Evolutionary conservation across 2,113 vertebrate genomes (phyloP), one percentile per base, ranked within the genome.

Genomic region (Corythornis vintsioides): DNA sequence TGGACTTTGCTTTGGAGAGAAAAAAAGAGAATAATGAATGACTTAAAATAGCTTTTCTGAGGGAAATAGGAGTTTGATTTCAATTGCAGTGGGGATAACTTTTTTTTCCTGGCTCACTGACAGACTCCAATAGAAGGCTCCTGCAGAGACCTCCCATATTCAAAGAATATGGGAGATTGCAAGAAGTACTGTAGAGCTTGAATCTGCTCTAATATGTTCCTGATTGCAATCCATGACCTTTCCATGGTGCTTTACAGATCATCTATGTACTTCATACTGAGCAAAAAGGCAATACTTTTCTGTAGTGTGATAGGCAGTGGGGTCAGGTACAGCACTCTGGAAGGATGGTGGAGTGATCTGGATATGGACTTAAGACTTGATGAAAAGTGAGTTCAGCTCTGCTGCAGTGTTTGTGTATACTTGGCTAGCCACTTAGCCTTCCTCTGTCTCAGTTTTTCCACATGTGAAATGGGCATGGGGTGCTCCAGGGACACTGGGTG

Each of bases 21-120:
- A 93, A 71, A 38, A 96, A 94, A 95, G 29, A 56, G 94, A 90
- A 96, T 96, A 96, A 97, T 88, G 92, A 96, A 96, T 83, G 89
- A 96, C 90, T 96, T 96, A 94, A 97, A 97, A 97, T 97, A 97
- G 75, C 86, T 94, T 92, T 78, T 83, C 86, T 28, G 80, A 82
- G 94, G 93, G 95, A 97, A 96, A 95, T 57, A 86, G 29, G 94
- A 93, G 93, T 90, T 95, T 95, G 79, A 95, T 96, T 96, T 97
- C 94, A 96, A 56, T 84, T 92, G 86, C 77, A 94, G 84, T 89
- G 90, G 77, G 88, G 97, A 83, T 14, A 43, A 76, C 61, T 91
- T 89, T 84, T 83, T 83, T 86, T 88, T 95, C 71, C 31, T 82
- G 77, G 28, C 29, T 77, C n/a, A 15, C 53, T 91, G 38, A 21